Base-by-base conservation (phyloP, 2,113 vertebrate species). In the Ceuthmochares aereus region DNA sequence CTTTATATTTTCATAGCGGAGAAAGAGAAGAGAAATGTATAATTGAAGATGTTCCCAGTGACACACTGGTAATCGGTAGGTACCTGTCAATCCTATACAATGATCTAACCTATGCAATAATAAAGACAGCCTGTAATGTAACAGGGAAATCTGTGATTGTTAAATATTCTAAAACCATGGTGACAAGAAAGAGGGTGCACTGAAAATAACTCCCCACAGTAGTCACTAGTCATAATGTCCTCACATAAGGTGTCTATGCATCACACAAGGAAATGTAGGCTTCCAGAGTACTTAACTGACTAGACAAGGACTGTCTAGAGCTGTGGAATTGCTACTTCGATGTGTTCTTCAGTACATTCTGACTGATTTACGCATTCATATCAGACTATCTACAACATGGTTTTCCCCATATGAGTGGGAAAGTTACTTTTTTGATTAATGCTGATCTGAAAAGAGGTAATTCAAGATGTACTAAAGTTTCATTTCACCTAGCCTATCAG, bases 21-120 rank as follows among this genome's bases (percentile, higher is more conserved):
- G 99, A 99, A 90, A 97, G 97, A 96, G 98, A 99, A 94, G 98
- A 99, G 93, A 99, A 98, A 95, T 99, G 99, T 86, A 98, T 99
- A 75, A 99, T 99, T 5, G 98, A 99, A 95, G 99, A 99, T 15
- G 74, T 99, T 96, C 99, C 99, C 34, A 97, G 97, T 0, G 99
- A 98, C 95, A 99, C 97, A 0, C 74, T 99, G 94, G 97, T 99
- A 59, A 98, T 98, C 66, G 99, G 99, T 99, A 96, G 96, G 98
- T 96, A 36, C n/a, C 9, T 32, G 4, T 62, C 30, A 69, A 45
- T 26, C 22, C 5, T 59, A 26, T 30, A 12, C 4, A 26, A 36
- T 49, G 34, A 76, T 78, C 52, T 88, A 88, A 75, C 18, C 18
- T 63, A 17, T 16, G 54, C 30, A 82, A 10, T 36, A 77, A 45